Conservation (phyloP, 1,140 invertebrate species). For the Plodia interpunctella region DNA sequence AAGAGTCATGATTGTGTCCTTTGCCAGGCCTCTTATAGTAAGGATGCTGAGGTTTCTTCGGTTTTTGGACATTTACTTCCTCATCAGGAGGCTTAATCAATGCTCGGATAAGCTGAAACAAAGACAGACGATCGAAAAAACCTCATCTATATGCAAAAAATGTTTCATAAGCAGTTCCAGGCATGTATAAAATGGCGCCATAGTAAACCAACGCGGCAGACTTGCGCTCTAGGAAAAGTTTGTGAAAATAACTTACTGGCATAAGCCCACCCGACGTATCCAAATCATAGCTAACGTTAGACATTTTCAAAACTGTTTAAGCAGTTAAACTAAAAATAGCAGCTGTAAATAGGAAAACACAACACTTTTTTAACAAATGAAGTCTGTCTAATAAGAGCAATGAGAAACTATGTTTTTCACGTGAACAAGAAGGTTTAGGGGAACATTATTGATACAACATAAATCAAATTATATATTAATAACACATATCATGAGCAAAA, state of each 20-base stretch:
- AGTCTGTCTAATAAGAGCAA: no score
- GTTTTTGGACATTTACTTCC: conserved; percentile 81
- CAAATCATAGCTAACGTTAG: conserved; percentile 68
- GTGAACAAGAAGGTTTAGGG: not conserved
- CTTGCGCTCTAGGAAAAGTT: not conserved
- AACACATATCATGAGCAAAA: no score
- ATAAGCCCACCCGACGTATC: conserved; percentile 71
- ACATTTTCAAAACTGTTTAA: conserved; percentile 38
- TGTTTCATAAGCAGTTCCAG: conserved; percentile 3
- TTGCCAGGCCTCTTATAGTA: conserved; percentile 91
- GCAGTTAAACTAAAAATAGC: not conserved
- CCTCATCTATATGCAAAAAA: not conserved
- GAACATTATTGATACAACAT: not conserved
- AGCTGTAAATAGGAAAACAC: not conserved
- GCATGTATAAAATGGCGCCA: conserved; percentile 36
- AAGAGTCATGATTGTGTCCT: conserved; percentile 95
- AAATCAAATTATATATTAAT: no score
- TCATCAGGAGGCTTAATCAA: conserved; percentile 90
- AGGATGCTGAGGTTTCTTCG: conserved; percentile 84
- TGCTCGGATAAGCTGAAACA: conserved; percentile 88
- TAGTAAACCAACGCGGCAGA: not conserved
- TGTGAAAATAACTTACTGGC: conserved; percentile 51
- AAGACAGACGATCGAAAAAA: conserved; percentile 8
- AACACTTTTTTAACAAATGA: not conserved
- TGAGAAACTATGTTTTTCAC: not conserved